These are phyloP conservation scores for Sorex araneus DNA, from an alignment of 2,113 vertebrate genomes.

Conservation along the genomic window DNA sequence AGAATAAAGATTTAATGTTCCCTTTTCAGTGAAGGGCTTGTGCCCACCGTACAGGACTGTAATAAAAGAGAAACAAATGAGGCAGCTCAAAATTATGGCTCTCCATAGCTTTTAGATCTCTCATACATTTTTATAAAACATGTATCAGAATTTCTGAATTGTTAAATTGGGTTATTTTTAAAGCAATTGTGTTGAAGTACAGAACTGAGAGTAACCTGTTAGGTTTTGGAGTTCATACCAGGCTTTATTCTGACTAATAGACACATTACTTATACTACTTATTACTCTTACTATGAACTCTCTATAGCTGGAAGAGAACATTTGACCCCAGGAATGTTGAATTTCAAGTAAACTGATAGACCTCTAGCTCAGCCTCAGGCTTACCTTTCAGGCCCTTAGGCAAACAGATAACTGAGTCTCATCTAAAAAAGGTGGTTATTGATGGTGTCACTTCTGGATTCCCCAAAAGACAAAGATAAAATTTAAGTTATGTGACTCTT, in stretches of 20 bases:
- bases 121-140: conserved; percentile 90
- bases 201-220: conserved; percentile 59
- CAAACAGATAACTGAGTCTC: not conserved
- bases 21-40: conserved; percentile 85
- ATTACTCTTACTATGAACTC: not conserved
- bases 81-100: conserved; percentile 88
- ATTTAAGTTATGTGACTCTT: conserved; percentile 36
- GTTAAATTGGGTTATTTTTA: conserved; percentile 84
- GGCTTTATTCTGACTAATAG: not conserved
- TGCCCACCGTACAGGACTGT: conserved; percentile 85
- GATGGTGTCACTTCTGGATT: conserved; percentile 39
- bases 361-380: not conserved
- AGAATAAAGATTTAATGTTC: conserved; percentile 90
- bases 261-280: not conserved
- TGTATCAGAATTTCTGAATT: conserved; percentile 86
- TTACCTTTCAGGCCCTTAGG: conserved; percentile 11
- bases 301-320: not conserved
- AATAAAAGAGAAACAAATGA: conserved; percentile 90
- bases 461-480: conserved; percentile 47
- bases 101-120: conserved; percentile 88
- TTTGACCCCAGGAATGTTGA: not conserved
- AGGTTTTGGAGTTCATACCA: conserved; percentile 34
- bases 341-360: not conserved
- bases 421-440: conserved; percentile 44
- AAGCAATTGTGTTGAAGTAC: conserved; percentile 79